Evolutionary conservation across 2,888 invertebrate species (phyloP).

Genomic region (Cantharis rustica): DNA sequence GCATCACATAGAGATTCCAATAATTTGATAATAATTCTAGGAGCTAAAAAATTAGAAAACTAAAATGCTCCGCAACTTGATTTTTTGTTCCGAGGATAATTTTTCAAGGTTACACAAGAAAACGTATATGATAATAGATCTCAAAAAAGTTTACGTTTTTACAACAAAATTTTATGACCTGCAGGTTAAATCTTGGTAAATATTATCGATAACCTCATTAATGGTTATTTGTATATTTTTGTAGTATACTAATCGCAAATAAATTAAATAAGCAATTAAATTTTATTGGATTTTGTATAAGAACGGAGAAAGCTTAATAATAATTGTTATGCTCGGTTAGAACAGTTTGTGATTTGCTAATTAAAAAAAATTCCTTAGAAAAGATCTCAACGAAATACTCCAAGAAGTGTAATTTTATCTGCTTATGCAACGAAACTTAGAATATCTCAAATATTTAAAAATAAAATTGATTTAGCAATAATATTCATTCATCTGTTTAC

Average conservation of each 20-base stretch:
- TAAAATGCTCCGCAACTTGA: no score
- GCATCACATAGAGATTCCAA: no score
- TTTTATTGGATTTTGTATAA: neutral
- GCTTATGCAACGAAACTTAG: neutral
- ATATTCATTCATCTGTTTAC: neutral
- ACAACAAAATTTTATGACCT: neutral
- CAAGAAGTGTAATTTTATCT: neutral
- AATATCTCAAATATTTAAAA: no score
- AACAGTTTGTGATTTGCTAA: no score
- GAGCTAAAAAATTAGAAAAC: no score
- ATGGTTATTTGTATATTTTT: neutral
- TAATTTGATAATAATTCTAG: no score
- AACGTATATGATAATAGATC: no score
- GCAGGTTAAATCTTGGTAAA: neutral
- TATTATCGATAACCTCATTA: neutral
- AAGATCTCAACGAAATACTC: no score
- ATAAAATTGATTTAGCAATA: neutral
- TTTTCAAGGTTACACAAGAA: no score
- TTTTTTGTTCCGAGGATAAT: no score
- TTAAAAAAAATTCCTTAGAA: neutral
- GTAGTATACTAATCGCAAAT: neutral
- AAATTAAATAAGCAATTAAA: neutral
- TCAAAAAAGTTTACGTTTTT: no score
- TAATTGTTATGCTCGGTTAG: neutral
- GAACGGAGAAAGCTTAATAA: neutral